Evolutionary conservation across 2,888 invertebrate species (phyloP), one percentile per base, ranked within the genome.

Genomic region (Brenthis daphne): DNA sequence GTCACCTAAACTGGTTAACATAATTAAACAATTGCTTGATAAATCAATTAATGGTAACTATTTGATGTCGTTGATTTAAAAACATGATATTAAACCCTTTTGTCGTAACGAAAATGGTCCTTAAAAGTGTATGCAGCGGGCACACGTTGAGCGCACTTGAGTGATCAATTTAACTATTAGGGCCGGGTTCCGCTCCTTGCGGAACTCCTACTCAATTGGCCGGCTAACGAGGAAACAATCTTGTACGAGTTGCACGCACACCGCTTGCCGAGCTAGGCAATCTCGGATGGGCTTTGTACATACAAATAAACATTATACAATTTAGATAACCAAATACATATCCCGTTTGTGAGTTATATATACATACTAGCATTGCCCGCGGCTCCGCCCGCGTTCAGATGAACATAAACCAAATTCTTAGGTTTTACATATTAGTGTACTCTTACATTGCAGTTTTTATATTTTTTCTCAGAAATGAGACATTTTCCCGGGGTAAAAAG

Each of bases 211-310:
- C 81, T 82, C 88, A 90, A 91, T 92, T 91, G 91, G 82, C 79
- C 80, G 76, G 81, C 82, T 92, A 92, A 92, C 87, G 90, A 92
- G 92, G 92, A 92, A 92, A 92, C 91, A 90, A 91, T 92, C 92
- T 92, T 92, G 92, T 85, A 89, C 92, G 92, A 90, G 90, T 84
- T 67, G 70, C 65, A 73, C 73, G 73, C 73, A 73, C 70, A 82
- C 87, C 91, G 89, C 85, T 92, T 90, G 85, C 74, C 82, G 82
- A 87, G 88, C 86, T 82, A 85, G 85, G 83, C 90, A 89, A 90
- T 90, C 91, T 90, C 88, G 50, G 71, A 74, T 74, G 75, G 72
- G 83, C 65, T 67, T 70, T 61, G 78, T 69, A 65, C 77, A 78
- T 75, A 82, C 69, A 67, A 68, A 71, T 68, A 67, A 63, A 68